A percentile compares a stretch with the other conserved stretches of the same genome.
phyloP scores from a whole-genome alignment of 1,140 invertebrate species.

The Lordiphosa clarofinis region DNA sequence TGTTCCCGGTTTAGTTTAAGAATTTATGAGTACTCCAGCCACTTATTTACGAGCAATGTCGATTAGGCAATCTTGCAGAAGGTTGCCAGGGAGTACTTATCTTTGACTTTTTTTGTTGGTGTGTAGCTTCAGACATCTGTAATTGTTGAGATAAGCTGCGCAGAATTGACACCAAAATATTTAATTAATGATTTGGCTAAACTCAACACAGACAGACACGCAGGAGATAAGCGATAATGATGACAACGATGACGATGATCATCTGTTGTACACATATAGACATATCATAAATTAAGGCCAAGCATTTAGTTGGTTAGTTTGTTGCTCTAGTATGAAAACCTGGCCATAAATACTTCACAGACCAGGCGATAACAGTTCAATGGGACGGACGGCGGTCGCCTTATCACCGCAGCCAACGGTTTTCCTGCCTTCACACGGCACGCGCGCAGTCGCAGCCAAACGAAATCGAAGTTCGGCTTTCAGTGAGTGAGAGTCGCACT shows the following conservation, averaged over 20 bases:
- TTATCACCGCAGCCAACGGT: conserved; percentile 4
- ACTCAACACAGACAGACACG: conserved; percentile 27
- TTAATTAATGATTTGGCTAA: conserved; percentile 55
- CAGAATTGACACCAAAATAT: conserved; percentile 44
- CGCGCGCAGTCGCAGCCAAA: conserved; percentile 52
- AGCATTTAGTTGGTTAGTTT: conserved; percentile 1
- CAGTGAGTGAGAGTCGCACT: conserved; percentile 20
- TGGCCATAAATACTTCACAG: conserved; percentile 30
- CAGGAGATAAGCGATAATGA: conserved; percentile 41
- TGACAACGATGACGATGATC: conserved; percentile 8
- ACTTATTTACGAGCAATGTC: too few species aligned
- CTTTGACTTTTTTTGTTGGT: too few species aligned
- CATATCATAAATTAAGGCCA: conserved; percentile 1
- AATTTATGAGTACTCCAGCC: too few species aligned
- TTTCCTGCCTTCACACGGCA: conserved; percentile 25
- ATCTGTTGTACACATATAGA: conserved; percentile 17
- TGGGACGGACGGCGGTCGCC: neutral
- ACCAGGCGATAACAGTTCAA: conserved; percentile 9
- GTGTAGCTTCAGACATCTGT: neutral
- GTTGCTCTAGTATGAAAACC: conserved; percentile 1
- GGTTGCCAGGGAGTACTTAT: too few species aligned
- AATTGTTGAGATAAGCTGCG: conserved; percentile 18
- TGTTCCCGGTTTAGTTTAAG: too few species aligned
- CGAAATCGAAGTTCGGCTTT: conserved; percentile 18
- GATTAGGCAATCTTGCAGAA: too few species aligned